phyloP scores from a whole-genome alignment of 2,113 vertebrate genomes.

The Dasyprocta punctata region DNA sequence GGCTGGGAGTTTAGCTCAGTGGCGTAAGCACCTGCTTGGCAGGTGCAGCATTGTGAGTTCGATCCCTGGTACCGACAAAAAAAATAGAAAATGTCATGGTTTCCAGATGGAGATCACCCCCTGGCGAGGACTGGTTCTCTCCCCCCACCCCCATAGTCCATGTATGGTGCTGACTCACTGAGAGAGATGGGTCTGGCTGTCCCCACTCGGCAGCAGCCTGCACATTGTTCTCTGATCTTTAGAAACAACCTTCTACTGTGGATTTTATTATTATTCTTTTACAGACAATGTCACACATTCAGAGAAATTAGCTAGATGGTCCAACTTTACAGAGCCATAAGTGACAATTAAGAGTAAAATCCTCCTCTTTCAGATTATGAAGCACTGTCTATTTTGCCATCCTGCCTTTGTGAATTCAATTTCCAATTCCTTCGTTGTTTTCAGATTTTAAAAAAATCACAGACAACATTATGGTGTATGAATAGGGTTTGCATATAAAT shows the following conservation, averaged over 20 bases:
- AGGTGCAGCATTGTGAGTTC: too few species aligned
- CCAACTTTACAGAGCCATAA: neutral
- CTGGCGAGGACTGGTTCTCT: too few species aligned
- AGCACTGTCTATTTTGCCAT: neutral
- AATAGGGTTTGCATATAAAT: neutral
- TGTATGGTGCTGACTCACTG: too few species aligned
- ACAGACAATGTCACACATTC: neutral
- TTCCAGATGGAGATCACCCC: too few species aligned
- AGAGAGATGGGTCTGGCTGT: too few species aligned
- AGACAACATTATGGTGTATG: neutral
- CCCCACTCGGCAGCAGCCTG: too few species aligned
- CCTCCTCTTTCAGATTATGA: neutral
- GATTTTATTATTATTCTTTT: neutral
- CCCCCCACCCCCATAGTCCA: too few species aligned
- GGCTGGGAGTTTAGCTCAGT: too few species aligned
- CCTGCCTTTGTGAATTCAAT: neutral
- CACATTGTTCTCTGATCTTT: neutral
- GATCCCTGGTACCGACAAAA: too few species aligned
- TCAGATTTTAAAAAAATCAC: neutral
- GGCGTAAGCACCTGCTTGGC: too few species aligned
- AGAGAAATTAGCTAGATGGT: conserved; percentile 11
- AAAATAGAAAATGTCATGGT: too few species aligned
- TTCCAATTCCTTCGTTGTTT: neutral
- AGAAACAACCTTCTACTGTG: neutral
- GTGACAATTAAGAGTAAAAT: neutral